phyloP scores from a whole-genome alignment of 2,113 vertebrate genomes.

The Sigmodon hispidus region DNA sequence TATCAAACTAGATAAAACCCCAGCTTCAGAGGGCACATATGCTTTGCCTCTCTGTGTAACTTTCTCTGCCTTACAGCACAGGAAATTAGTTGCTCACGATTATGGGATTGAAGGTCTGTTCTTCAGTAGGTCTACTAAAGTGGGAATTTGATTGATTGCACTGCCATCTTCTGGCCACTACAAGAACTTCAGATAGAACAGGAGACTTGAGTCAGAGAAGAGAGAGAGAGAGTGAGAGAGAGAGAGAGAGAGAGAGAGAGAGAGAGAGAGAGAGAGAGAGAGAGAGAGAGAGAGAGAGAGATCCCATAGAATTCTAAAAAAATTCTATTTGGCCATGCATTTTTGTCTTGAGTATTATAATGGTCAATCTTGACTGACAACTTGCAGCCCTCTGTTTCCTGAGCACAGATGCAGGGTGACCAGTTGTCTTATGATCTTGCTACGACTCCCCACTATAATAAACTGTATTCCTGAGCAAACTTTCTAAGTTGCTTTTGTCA shows the following conservation, averaged over 20 bases:
- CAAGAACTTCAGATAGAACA: conserved; percentile 41
- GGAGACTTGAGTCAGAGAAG: too few relatives aligned
- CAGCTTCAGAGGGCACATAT: background rate
- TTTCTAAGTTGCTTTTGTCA: too few relatives aligned
- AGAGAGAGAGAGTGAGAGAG: background rate
- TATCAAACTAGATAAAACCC: conserved; percentile 11
- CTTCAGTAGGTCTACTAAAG: conserved; percentile 25
- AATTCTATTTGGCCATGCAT: background rate
- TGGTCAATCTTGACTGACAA: background rate
- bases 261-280: background rate
- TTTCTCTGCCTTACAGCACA: conserved; percentile 38
- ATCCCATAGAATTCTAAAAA: background rate
- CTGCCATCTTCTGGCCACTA: conserved; percentile 84
- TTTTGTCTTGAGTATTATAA: background rate
- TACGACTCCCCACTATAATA: background rate
- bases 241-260: background rate
- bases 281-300: background rate
- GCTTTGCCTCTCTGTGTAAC: background rate
- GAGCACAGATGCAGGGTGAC: too few relatives aligned
- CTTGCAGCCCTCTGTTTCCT: background rate
- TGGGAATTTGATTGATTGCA: conserved; percentile 76
- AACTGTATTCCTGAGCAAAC: too few relatives aligned
- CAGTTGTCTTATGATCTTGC: background rate
- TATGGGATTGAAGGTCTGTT: background rate
- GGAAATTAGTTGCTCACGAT: conserved; percentile 30